Conservation (phyloP, 2,888 invertebrate species). For the Rhogogaster chlorosoma region DNA sequence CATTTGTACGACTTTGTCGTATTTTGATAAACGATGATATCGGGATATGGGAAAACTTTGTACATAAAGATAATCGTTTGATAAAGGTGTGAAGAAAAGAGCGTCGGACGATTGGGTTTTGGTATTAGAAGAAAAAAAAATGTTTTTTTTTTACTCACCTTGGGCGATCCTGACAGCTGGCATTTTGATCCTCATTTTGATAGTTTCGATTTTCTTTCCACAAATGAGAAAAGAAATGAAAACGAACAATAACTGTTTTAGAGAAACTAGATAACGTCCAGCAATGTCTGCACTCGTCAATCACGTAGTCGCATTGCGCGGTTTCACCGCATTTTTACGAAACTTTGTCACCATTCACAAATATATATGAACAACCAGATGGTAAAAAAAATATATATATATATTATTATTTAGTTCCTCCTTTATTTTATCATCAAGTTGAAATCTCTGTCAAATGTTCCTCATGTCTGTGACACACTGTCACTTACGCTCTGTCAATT, state of each 20-base stretch:
- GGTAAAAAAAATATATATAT: not conserved
- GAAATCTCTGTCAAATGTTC: slow-evolving; percentile 47
- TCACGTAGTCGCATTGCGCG: slow-evolving; percentile 46
- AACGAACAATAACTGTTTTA: slow-evolving; percentile 4
- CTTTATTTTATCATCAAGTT: not conserved
- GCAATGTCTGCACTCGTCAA: slow-evolving; percentile 40
- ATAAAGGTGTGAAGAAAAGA: not conserved
- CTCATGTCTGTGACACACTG: slow-evolving; percentile 23
- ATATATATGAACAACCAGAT: not conserved
- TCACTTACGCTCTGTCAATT: not conserved
- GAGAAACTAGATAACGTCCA: slow-evolving; percentile 20
- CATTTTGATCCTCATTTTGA: slow-evolving; percentile 98
- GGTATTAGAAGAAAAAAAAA: not conserved
- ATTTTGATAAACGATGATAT: not conserved
- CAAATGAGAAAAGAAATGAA: not conserved
- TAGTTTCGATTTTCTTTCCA: slow-evolving; percentile 52
- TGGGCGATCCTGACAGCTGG: slow-evolving; percentile 98
- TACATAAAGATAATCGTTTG: not conserved
- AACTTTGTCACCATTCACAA: slow-evolving; percentile 51
- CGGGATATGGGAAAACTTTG: not conserved
- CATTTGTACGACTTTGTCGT: too few species aligned
- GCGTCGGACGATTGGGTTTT: not conserved
- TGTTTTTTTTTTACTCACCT: slow-evolving; percentile 83
- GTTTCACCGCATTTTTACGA: slow-evolving; percentile 49
- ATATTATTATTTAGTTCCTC: not conserved